Conservation (phyloP, 2,113 vertebrate genomes). For the Myxocyprinus asiaticus region DNA sequence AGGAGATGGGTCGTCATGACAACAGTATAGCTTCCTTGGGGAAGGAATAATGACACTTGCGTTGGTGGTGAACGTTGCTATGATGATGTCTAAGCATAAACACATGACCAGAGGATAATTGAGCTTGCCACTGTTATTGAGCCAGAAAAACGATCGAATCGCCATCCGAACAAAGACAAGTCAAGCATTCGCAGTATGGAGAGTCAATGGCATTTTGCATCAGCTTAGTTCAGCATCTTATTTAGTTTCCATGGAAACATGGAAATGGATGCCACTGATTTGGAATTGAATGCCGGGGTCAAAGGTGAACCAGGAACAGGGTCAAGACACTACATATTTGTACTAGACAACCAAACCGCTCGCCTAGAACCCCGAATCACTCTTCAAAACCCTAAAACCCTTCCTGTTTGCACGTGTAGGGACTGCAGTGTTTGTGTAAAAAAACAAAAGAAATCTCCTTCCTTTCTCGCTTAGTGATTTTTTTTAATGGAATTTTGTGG, state of each 20-base stretch:
- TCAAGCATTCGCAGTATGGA: not conserved
- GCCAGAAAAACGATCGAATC: not conserved
- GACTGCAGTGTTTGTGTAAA: not conserved
- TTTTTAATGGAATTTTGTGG: slow-evolving; percentile 38
- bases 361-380: too few species aligned
- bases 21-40: slow-evolving; percentile 79
- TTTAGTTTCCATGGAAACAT: slow-evolving; percentile 93
- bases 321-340: slow-evolving; percentile 43
- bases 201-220: not conserved
- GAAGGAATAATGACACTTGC: slow-evolving; percentile 81
- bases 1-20: slow-evolving; percentile 96
- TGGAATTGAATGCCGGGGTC: slow-evolving; percentile 65
- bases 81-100: too few species aligned
- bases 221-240: not conserved
- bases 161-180: not conserved
- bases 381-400: not conserved
- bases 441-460: slow-evolving; percentile 16
- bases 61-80: not conserved
- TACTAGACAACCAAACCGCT: not conserved
- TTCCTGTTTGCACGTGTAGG: slow-evolving; percentile 13
- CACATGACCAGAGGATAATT: too few species aligned
- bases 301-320: slow-evolving; percentile 76
- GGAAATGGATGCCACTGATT: slow-evolving; percentile 92
- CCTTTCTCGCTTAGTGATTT: slow-evolving; percentile 9
- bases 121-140: too few species aligned